Conservation (phyloP, 2,888 invertebrate genomes). For the Epinotia demarniana region DNA sequence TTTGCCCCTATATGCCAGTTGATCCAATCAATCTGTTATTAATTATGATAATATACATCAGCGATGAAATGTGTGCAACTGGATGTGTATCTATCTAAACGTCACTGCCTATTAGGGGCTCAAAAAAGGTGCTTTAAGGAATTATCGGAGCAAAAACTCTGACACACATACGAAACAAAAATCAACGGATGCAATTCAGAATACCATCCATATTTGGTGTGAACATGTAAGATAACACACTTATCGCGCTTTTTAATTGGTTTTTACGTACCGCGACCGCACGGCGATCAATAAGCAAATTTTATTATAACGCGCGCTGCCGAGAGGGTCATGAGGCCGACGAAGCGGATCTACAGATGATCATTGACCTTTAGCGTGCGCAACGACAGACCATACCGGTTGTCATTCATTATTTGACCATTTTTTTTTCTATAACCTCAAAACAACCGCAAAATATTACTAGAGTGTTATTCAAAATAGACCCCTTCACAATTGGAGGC, state of each 20-base stretch:
- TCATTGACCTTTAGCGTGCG: constrained; percentile 83
- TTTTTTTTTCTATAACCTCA: constrained; percentile 51
- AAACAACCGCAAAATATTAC: constrained; percentile 24
- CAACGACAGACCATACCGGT: constrained; percentile 75
- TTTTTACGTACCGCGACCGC: constrained; percentile 48
- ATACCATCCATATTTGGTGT: constrained; percentile 6
- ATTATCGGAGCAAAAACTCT: constrained; percentile 4
- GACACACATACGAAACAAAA: constrained; percentile 9
- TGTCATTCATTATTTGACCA: constrained; percentile 74
- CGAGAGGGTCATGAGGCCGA: constrained; percentile 82
- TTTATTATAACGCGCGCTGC: constrained; percentile 67
- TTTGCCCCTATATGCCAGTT: neutral
- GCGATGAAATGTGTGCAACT: constrained; percentile 7
- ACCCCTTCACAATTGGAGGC: constrained; percentile 52
- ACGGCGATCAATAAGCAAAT: constrained; percentile 71
- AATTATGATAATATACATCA: neutral
- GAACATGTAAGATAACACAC: constrained; percentile 9
- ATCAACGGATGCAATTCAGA: constrained; percentile 13
- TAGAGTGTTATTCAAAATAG: constrained; percentile 32
- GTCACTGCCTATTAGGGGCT: constrained; percentile 6
- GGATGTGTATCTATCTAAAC: constrained; percentile 1
- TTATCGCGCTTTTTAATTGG: constrained; percentile 19
- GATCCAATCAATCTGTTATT: neutral
- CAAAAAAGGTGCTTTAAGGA: constrained; percentile 13
- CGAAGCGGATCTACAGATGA: constrained; percentile 84